phyloP scores from a whole-genome alignment of 2,797 vertebrate species.

The Gephyroberyx darwinii region DNA sequence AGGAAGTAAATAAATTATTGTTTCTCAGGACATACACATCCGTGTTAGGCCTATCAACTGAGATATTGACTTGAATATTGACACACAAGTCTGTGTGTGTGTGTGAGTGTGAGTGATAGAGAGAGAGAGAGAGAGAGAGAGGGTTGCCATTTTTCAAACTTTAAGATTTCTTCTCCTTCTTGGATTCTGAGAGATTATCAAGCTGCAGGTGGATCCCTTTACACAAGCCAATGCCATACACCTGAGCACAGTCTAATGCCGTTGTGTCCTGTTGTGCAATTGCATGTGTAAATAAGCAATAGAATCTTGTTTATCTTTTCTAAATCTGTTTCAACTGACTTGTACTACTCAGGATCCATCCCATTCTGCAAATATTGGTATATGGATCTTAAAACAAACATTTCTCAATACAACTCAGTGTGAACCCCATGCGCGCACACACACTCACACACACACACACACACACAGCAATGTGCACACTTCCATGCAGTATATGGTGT shows the following conservation, averaged over 20 bases:
- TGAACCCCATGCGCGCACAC: not conserved
- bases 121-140: too few species aligned
- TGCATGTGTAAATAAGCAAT: constrained; percentile 19
- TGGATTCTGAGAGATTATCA: constrained; percentile 4
- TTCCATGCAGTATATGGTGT: too few species aligned
- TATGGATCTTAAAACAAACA: not conserved
- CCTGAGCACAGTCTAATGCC: not conserved
- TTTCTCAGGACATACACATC: not conserved
- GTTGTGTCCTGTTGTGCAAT: constrained; percentile 20
- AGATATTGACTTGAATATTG: not conserved
- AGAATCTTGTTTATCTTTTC: constrained; percentile 15
- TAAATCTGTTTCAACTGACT: constrained; percentile 10
- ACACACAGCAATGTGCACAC: not conserved
- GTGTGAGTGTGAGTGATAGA: too few species aligned
- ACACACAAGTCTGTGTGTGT: too few species aligned
- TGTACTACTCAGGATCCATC: constrained; percentile 30
- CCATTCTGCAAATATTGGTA: constrained; percentile 52
- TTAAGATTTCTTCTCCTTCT: not conserved
- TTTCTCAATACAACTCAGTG: not conserved
- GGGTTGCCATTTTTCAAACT: too few species aligned
- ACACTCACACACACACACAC: not conserved
- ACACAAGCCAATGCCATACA: too few species aligned
- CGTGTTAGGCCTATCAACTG: not conserved
- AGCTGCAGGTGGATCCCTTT: not conserved
- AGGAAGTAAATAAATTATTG: not conserved